These are phyloP conservation scores for Phaonia tiefii DNA, from an alignment of 2,888 invertebrate genomes.

Conservation along the genomic window DNA sequence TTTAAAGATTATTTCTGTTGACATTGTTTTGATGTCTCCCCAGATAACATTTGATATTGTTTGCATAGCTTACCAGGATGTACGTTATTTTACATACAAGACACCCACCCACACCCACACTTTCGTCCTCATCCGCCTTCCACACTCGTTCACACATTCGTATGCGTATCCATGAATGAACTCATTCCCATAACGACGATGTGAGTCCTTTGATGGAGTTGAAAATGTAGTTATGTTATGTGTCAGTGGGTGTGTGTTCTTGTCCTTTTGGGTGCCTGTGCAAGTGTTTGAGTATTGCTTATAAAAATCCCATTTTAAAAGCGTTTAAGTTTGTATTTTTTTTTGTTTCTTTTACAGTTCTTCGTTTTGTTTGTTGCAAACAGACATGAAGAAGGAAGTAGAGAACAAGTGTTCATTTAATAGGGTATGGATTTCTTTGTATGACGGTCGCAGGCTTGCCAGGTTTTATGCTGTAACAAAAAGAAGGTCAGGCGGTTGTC, in stretches of 20 bases:
- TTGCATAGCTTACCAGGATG: constrained; percentile 44
- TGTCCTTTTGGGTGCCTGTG: not conserved
- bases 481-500: not conserved
- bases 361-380: constrained; percentile 7
- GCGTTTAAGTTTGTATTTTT: constrained; percentile 13
- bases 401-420: constrained; percentile 6
- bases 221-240: not conserved
- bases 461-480: not conserved
- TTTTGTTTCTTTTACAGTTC: constrained; percentile 1
- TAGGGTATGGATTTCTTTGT: constrained; percentile 8
- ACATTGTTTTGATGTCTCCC: constrained; percentile 64
- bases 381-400: not conserved
- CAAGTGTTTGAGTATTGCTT: not conserved
- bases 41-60: constrained; percentile 62
- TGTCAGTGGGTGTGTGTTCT: not conserved
- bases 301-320: constrained; percentile 26
- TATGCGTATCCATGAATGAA: constrained; percentile 10
- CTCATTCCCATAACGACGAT: constrained; percentile 9
- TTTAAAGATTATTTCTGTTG: constrained; percentile 63
- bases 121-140: not conserved
- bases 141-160: not conserved
- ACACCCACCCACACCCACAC: not conserved
- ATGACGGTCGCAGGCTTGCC: not conserved
- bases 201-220: constrained; percentile 18
- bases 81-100: constrained; percentile 14